These are phyloP conservation scores for Acleris sparsana DNA, from an alignment of 2,888 invertebrate genomes.

Conservation along the genomic window DNA sequence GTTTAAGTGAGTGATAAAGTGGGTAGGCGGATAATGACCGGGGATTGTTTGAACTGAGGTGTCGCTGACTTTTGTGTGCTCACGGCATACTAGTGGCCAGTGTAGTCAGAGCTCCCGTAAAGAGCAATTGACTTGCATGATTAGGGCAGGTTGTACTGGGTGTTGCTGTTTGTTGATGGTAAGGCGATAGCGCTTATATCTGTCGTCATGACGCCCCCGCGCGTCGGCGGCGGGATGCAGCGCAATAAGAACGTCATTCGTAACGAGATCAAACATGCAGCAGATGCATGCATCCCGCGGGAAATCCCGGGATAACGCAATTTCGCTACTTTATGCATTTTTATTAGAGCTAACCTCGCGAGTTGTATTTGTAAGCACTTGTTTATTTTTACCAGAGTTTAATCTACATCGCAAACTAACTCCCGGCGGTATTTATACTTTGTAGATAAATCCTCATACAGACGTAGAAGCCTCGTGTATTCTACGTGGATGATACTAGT, in stretches of 20 bases:
- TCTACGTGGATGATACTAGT: too few relatives aligned
- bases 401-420: too few relatives aligned
- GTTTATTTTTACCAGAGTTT: background rate
- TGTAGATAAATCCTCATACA: too few relatives aligned
- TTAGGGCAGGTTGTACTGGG: background rate
- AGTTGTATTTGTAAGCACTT: constrained; percentile 9
- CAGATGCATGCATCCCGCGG: constrained; percentile 10
- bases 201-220: constrained; percentile 16
- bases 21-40: constrained; percentile 29
- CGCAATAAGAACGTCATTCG: constrained; percentile 9
- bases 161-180: constrained; percentile 2
- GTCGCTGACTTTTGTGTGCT: constrained; percentile 15
- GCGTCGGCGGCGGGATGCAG: background rate
- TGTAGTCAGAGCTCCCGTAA: background rate
- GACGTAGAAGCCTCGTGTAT: too few relatives aligned
- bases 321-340: constrained; percentile 31
- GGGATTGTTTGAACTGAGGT: constrained; percentile 26
- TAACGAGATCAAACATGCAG: constrained; percentile 17
- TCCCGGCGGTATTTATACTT: too few relatives aligned
- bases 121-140: too few relatives aligned
- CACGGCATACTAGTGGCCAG: constrained; percentile 7
- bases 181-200: constrained; percentile 22
- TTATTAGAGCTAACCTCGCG: constrained; percentile 17
- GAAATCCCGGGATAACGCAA: constrained; percentile 27
- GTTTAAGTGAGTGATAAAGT: background rate